phyloP scores from a whole-genome alignment of 2,113 vertebrate species.

The Strigops habroptila region DNA sequence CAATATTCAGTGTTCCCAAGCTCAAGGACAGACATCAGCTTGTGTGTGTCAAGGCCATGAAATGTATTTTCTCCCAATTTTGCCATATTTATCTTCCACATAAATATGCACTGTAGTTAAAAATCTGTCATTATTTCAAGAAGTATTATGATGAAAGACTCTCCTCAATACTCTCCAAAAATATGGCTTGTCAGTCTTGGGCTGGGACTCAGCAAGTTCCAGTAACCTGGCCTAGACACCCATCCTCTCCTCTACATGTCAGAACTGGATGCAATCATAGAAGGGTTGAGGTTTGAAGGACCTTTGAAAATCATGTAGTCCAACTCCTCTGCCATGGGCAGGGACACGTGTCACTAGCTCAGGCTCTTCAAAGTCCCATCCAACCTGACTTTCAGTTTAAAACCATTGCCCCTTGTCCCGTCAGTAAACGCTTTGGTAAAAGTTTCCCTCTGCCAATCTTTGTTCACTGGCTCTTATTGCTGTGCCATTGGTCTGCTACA shows the following conservation, averaged over 20 bases:
- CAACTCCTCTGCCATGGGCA: not conserved
- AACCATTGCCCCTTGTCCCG: not conserved
- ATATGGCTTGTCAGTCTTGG: not conserved
- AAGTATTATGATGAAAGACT: not conserved
- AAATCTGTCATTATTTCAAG: not conserved
- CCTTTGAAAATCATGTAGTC: not conserved
- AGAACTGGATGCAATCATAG: not conserved
- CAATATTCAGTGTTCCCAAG: not conserved
- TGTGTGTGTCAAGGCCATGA: not conserved
- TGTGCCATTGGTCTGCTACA: not conserved
- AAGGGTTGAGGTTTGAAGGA: not conserved
- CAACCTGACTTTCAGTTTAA: not conserved
- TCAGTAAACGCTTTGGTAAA: not conserved
- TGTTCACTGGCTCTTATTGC: not conserved
- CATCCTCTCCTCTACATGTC: not conserved
- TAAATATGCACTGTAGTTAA: not conserved
- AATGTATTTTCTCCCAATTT: not conserved
- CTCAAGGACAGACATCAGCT: not conserved
- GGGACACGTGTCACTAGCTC: not conserved
- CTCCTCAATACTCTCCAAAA: not conserved
- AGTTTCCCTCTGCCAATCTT: not conserved
- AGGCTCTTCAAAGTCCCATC: not conserved
- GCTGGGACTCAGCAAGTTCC: not conserved
- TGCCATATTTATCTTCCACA: not conserved
- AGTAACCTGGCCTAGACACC: not conserved